These are phyloP conservation scores for Apotomis capreana DNA, from an alignment of 2,888 invertebrate genomes.

Conservation along the genomic window DNA sequence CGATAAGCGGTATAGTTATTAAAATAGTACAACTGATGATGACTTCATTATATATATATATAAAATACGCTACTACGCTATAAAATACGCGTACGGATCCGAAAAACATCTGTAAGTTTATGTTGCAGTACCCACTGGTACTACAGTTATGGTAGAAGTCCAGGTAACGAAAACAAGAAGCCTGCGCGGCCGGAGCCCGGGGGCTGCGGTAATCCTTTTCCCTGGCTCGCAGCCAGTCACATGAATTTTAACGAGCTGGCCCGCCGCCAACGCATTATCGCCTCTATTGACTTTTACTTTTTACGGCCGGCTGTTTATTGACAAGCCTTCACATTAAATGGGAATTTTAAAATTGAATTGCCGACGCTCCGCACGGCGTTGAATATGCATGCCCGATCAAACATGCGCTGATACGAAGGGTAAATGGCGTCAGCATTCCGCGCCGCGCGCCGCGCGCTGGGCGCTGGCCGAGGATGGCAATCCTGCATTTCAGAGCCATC, in stretches of 20 bases:
- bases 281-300: conserved; percentile 31
- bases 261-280: conserved; percentile 16
- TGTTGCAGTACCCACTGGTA: too few species aligned
- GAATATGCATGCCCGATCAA: conserved; percentile 19
- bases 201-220: conserved; percentile 11
- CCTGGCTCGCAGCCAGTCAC: conserved; percentile 26
- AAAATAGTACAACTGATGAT: too few species aligned
- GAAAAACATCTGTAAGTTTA: too few species aligned
- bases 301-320: conserved; percentile 9
- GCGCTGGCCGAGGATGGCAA: too few species aligned
- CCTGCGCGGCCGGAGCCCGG: neutral
- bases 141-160: too few species aligned
- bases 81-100: too few species aligned
- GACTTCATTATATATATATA: too few species aligned
- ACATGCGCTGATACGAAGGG: conserved; percentile 9
- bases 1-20: too few species aligned
- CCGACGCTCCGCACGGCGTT: conserved; percentile 7
- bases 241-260: conserved; percentile 32
- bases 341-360: conserved; percentile 19
- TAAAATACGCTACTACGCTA: too few species aligned
- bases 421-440: neutral
- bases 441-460: too few species aligned
- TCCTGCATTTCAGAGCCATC: too few species aligned
- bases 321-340: conserved; percentile 16
- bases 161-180: too few species aligned